phyloP scores from a whole-genome alignment of 2,888 invertebrate species.

The Pammene fasciana region DNA sequence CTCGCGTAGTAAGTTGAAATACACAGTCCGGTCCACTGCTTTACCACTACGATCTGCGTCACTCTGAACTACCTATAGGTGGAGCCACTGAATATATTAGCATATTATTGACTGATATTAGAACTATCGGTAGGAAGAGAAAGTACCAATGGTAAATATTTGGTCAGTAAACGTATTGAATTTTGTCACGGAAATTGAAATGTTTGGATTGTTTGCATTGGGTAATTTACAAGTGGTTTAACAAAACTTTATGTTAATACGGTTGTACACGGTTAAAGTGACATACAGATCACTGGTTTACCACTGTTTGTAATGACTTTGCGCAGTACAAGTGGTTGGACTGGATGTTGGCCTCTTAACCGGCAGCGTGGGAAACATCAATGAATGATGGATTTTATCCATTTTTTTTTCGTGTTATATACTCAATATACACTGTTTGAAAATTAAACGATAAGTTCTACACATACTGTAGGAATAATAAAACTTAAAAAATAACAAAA shows the following conservation, averaged over 20 bases:
- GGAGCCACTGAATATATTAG: constrained; percentile 44
- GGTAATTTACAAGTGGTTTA: constrained; percentile 34
- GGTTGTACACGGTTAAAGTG: constrained; percentile 27
- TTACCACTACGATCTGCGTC: constrained; percentile 8
- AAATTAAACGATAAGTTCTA: no score
- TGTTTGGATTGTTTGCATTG: constrained; percentile 36
- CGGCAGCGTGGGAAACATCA: constrained; percentile 21
- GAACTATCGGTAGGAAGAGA: constrained; percentile 44
- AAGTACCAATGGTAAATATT: constrained; percentile 42
- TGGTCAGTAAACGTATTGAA: constrained; percentile 38
- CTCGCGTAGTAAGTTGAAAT: neutral
- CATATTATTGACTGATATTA: constrained; percentile 47
- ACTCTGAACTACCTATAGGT: constrained; percentile 34
- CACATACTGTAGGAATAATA: no score
- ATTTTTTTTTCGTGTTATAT: neutral
- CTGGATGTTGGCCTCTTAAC: neutral
- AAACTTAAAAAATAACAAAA: neutral
- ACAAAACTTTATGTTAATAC: constrained; percentile 36
- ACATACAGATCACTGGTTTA: constrained; percentile 26
- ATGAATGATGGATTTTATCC: neutral
- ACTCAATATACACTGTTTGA: no score
- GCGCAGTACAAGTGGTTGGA: constrained; percentile 10
- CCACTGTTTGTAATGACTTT: constrained; percentile 9
- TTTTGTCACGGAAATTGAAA: constrained; percentile 42
- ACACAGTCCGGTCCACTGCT: constrained; percentile 2